Base-by-base conservation (phyloP, 2,797 vertebrate genomes). In the Potorous gilbertii region DNA sequence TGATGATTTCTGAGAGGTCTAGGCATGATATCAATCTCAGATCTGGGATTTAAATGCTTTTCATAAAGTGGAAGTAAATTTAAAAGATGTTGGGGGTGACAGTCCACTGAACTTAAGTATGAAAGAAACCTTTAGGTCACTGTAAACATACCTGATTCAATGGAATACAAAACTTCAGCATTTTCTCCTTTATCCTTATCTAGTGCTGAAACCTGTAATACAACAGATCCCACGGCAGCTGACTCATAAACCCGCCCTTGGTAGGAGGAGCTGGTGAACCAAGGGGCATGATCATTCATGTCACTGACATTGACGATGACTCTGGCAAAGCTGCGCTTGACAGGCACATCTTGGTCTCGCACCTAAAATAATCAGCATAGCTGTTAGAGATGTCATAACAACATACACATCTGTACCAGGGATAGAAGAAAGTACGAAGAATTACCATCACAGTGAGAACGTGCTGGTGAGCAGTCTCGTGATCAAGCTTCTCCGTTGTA, bases 131-230 rank as follows among this genome's bases (percentile, higher is more conserved):
- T 1, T 24, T 31, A n/a, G 62, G 56, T 14, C 5, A 21, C 81
- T 91, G 74, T 11, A 62, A 52, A 94, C 93, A 95, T 99, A 99
- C 99, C 99, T 98, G 99, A 99, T 97, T 99, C 99, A 1, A 99
- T 99, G 66, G 99, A 99, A 98, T 99, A 99, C 14, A 98, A 81
- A 56, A 99, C 98, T 98, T 99, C 99, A 3, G 99, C 99, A 56
- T 99, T 99, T 92, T 97, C 97, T n/a, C 99, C 99, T 98, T 99
- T 99, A 98, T 99, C 99, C 98, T 99, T 99, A 98, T 99, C 99
- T 89, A 99, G 98, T 28, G 99, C 99, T 11, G 99, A 99, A 97
- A 99, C 98, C 97, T 99, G 99, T 54, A 99, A 98, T 1, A 99
- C 99, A 0, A 99, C 99, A 0, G 99, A 99, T 96, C 99, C 99